phyloP scores from a whole-genome alignment of 2,113 vertebrate genomes.

The Myiozetetes cayanensis region DNA sequence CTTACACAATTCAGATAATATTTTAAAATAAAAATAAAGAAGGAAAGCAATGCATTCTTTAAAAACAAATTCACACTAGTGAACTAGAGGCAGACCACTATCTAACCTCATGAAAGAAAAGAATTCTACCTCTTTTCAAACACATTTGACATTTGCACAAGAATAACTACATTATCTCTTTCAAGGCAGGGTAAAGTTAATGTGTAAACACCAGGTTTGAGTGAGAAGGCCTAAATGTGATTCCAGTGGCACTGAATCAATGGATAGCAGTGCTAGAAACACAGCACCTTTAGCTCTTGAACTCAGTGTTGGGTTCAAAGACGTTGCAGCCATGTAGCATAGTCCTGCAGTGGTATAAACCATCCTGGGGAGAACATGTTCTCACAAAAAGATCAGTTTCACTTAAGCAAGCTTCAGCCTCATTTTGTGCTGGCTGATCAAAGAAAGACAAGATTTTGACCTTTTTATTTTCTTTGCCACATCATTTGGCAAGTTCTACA shows the following conservation, averaged over 20 bases:
- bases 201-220: not conserved
- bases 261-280: not conserved
- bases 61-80: not conserved
- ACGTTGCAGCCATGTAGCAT: not conserved
- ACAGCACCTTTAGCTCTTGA: not conserved
- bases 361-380: not conserved
- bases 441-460: not conserved
- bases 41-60: accelerated
- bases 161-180: not conserved
- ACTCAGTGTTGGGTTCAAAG: not conserved
- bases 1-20: not conserved
- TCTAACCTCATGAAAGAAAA: not conserved
- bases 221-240: not conserved
- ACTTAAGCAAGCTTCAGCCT: not conserved
- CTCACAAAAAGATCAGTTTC: not conserved
- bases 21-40: not conserved
- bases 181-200: not conserved
- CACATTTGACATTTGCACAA: not conserved
- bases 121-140: not conserved
- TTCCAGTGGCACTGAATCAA: not conserved
- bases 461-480: not conserved
- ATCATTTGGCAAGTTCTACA: not conserved
- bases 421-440: not conserved
- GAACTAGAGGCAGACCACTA: not conserved
- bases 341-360: not conserved